phyloP scores from a whole-genome alignment of 1,140 invertebrate genomes.

The Lepidurus couesii region DNA sequence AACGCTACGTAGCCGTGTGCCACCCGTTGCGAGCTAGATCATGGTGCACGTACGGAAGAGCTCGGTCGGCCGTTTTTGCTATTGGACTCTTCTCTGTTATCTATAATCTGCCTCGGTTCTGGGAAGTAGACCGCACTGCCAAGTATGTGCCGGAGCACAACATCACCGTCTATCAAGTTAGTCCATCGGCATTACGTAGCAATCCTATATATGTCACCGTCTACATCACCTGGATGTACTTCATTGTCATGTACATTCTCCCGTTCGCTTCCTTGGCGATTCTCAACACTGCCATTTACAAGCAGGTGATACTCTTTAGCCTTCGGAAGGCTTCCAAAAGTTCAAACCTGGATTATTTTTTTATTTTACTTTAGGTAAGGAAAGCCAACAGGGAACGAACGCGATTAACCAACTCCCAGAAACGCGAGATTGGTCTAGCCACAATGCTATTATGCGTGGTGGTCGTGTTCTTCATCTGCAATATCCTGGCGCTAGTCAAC shows the following conservation, averaged over 20 bases:
- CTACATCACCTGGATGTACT: conserved; percentile 88
- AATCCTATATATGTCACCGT: conserved; percentile 70
- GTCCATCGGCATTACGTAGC: conserved; percentile 60
- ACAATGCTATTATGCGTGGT: conserved; percentile 93
- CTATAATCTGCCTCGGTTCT: conserved; percentile 76
- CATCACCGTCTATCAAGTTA: conserved; percentile 12
- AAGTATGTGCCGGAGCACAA: neutral
- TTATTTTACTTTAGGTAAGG: conserved; percentile 57
- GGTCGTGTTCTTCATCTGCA: conserved; percentile 89
- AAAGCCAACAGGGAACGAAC: conserved; percentile 76
- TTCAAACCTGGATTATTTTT: neutral
- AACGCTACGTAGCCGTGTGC: conserved; percentile 93
- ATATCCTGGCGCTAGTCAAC: conserved; percentile 79
- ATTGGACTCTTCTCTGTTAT: conserved; percentile 73
- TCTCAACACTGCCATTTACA: conserved; percentile 84
- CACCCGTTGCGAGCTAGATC: conserved; percentile 81
- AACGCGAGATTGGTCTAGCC: conserved; percentile 79
- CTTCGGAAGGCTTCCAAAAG: neutral
- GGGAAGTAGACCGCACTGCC: conserved; percentile 43
- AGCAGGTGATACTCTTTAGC: conserved; percentile 50
- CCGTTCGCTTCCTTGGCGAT: conserved; percentile 77
- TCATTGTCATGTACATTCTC: conserved; percentile 84
- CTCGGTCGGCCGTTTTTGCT: conserved; percentile 73
- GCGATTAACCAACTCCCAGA: conserved; percentile 68
- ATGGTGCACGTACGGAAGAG: conserved; percentile 83